Base-by-base conservation (phyloP, 2,888 invertebrate species). In the Lacanobia oleracea region DNA sequence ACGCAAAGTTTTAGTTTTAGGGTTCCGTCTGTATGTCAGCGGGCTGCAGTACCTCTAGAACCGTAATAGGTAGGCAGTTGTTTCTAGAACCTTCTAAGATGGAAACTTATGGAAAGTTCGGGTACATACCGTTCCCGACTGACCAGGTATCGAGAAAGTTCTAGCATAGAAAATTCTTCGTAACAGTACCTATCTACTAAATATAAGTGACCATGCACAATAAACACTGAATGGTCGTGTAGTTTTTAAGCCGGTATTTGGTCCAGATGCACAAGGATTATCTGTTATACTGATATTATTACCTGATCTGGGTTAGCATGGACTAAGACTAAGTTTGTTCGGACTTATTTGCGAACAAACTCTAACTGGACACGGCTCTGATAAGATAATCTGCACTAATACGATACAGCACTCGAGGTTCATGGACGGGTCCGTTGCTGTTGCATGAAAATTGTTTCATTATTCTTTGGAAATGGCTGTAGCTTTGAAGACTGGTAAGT, bases 401-500 rank as follows among this genome's bases (percentile, higher is more conserved):
- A 74, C 9, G 9, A 23, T 23, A 97, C 97, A 18, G 98, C 99
- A 92, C 95, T 99, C 57, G 95, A 99, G 99, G 69, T 99, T 99
- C 27, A 27, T 45, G 9, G 51, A 33, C 27, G 51, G 12, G 2
- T 37, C 1, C 0, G 16, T 18, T 53, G 23, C 48, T 50, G 12
- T 23, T 64, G 14, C 5, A 6, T 18, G 4, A 56, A 48, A 12
- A 23, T 37, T 14, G 2, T 16, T 27, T 43, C 6, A 43, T 33
- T 51, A n/a, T 16, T 37, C 23, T 6, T 48, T 18, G 87, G 98
- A 83, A 76, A 94, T 94, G 94, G 91, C 94, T 27, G 93, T 93
- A 1, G 92, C 93, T 57, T 89, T 94, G 68, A 94, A 94, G 78
- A 93, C 92, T 90, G 94, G 94, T 93, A 83, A 64, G 86, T 45